Percentiles rank a stretch among this genome's conserved stretches.
These are phyloP conservation scores for Ooceraea biroi DNA, from an alignment of 1,140 invertebrate genomes.

Conservation along the genomic window DNA sequence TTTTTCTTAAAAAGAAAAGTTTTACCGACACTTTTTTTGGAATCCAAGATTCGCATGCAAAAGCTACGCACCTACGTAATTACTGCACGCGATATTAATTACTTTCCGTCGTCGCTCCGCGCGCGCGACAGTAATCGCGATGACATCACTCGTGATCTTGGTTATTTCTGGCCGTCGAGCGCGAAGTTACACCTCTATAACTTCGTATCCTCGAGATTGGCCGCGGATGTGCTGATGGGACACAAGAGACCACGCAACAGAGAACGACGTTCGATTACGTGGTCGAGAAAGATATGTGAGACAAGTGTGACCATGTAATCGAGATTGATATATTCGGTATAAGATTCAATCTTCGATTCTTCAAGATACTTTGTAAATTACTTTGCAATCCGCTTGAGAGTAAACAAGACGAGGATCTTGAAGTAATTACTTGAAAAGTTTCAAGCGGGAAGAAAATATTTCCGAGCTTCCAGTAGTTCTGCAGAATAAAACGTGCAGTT, in stretches of 20 bases:
- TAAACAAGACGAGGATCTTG: not conserved
- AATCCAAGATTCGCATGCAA: slow-evolving; percentile 68
- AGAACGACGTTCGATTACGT: not conserved
- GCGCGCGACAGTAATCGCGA: slow-evolving; percentile 42
- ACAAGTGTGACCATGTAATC: not conserved
- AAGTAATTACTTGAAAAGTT: slow-evolving; percentile 13
- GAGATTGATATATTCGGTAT: not conserved
- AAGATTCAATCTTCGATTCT: slow-evolving; percentile 11
- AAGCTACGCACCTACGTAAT: slow-evolving; percentile 68
- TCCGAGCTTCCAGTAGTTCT: too few species aligned
- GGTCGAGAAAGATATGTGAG: slow-evolving; percentile 24
- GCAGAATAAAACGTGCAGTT: not conserved
- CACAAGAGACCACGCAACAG: not conserved
- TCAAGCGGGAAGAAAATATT: not conserved
- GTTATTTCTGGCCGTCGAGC: slow-evolving; percentile 24
- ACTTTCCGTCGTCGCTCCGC: slow-evolving; percentile 61
- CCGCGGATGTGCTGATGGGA: slow-evolving; percentile 28
- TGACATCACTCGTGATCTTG: slow-evolving; percentile 19
- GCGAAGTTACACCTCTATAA: not conserved
- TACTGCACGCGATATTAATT: slow-evolving; percentile 63
- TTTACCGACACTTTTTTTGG: slow-evolving; percentile 53
- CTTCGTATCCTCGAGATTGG: not conserved
- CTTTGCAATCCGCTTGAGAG: not conserved
- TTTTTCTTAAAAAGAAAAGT: slow-evolving; percentile 45
- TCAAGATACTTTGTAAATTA: not conserved